Percentiles rank a stretch among this genome's conserved stretches.
These are phyloP conservation scores for Stegana nigrithorax DNA, from an alignment of 2,888 invertebrate genomes.

Conservation along the genomic window DNA sequence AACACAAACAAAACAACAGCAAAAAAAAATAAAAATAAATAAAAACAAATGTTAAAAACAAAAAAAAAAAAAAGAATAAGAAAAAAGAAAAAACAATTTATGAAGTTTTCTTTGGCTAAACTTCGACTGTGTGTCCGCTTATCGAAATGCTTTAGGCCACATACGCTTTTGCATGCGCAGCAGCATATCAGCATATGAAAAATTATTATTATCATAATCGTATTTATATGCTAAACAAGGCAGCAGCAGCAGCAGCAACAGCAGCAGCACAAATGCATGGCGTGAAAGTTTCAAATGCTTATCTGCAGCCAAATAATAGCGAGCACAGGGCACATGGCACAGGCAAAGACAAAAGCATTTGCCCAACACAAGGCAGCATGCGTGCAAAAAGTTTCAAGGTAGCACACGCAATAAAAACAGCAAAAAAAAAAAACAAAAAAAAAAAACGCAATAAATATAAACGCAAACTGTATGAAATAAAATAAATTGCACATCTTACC, in stretches of 20 bases:
- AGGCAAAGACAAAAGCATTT: no score
- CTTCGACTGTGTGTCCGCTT: background rate
- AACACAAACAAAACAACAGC: no score
- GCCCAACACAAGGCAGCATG: background rate
- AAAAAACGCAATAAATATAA: conserved; percentile 8
- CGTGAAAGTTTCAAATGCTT: background rate
- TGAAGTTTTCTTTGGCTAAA: background rate
- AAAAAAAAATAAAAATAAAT: no score
- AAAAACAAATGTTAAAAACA: no score
- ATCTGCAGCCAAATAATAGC: no score
- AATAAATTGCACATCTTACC: conserved; percentile 11
- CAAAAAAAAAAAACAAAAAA: background rate
- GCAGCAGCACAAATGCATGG: background rate
- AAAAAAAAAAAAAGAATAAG: no score
- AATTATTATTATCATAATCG: background rate
- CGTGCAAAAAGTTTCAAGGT: background rate
- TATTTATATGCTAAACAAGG: no score
- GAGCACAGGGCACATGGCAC: no score
- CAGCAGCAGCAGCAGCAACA: no score
- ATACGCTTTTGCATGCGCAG: background rate
- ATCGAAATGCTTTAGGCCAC: background rate
- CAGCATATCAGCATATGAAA: background rate
- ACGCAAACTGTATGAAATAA: no score
- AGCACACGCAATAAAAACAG: background rate
- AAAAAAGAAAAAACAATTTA: no score